Percentiles rank a stretch among this genome's conserved stretches.
phyloP scores from a whole-genome alignment of 2,888 invertebrate species.

The Drosophila borealis region DNA sequence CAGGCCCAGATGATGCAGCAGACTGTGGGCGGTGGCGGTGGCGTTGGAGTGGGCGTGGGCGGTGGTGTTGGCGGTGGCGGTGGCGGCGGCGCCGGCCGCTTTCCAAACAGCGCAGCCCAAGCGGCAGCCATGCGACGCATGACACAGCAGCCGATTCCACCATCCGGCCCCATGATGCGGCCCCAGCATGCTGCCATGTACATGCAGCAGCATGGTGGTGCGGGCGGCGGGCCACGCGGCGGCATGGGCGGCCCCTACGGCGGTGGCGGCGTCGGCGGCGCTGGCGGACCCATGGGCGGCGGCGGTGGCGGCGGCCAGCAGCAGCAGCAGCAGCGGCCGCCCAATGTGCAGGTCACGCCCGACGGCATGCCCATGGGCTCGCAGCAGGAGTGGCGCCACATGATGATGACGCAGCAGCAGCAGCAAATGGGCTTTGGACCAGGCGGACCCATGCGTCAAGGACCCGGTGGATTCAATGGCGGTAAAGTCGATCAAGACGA shows the following conservation, averaged over 20 bases:
- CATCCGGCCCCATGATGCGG: constrained; percentile 90
- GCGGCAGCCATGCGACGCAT: constrained; percentile 87
- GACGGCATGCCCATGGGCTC: constrained; percentile 86
- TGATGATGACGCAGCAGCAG: constrained; percentile 86
- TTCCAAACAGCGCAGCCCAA: constrained; percentile 86
- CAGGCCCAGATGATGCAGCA: constrained; percentile 87
- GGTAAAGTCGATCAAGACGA: constrained; percentile 59
- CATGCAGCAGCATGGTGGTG: constrained; percentile 85
- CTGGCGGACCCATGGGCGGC: constrained; percentile 84
- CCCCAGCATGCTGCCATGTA: constrained; percentile 87
- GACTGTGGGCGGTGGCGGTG: constrained; percentile 84
- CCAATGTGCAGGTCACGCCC: constrained; percentile 87
- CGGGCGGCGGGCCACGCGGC: constrained; percentile 80
- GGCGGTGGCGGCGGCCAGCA: constrained; percentile 69
- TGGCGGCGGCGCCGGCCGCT: constrained; percentile 85
- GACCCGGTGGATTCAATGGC: constrained; percentile 82
- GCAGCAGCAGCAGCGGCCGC: constrained; percentile 87
- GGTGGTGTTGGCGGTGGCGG: constrained; percentile 81
- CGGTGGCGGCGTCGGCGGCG: constrained; percentile 14
- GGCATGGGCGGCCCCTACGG: constrained; percentile 77
- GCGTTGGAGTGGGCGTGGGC: constrained; percentile 81
- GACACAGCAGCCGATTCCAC: constrained; percentile 90
- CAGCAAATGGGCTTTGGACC: constrained; percentile 81
- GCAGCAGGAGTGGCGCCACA: constrained; percentile 85
- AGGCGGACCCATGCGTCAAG: constrained; percentile 83